Evolutionary conservation across 2,113 vertebrate species (phyloP).

Genomic region (Girardinichthys multiradiatus): DNA sequence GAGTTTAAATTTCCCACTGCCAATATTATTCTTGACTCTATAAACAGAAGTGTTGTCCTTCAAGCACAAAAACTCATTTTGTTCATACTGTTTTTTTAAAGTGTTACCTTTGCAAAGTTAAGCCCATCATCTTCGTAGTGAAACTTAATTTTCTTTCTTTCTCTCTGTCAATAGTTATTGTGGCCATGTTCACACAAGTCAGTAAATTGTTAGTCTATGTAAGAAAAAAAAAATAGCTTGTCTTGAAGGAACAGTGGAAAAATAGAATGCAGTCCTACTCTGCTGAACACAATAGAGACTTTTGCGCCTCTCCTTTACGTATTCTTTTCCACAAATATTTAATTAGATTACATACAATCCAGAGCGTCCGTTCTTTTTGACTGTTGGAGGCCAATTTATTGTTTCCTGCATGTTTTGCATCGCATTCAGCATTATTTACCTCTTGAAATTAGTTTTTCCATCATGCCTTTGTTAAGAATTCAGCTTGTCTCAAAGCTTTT

Average conservation of each 20-base stretch:
- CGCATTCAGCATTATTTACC: slow-evolving; percentile 29
- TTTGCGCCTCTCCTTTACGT: not conserved
- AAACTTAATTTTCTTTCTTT: no score
- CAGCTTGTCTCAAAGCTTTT: slow-evolving; percentile 32
- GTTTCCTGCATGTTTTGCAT: not conserved
- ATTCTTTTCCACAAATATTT: not conserved
- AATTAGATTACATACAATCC: not conserved
- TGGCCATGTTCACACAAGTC: no score
- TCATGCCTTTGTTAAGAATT: slow-evolving; percentile 6
- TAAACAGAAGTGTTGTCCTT: no score
- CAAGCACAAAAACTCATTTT: no score
- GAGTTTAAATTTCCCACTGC: no score
- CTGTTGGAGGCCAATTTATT: slow-evolving; percentile 19
- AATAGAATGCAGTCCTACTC: slow-evolving; percentile 10
- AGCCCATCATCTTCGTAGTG: no score
- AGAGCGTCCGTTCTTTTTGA: not conserved
- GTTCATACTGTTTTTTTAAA: no score
- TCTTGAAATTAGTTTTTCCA: slow-evolving; percentile 24
- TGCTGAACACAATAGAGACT: not conserved
- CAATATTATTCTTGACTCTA: no score
- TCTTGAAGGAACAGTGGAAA: not conserved
- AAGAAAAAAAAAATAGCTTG: no score
- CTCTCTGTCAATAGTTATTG: no score
- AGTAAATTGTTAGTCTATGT: no score
- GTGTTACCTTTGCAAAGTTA: no score